A percentile compares a stretch with the other conserved stretches of the same genome.
phyloP scores from a whole-genome alignment of 2,113 vertebrate species.

The rat (Rattus norvegicus) region GRCr8 NC_086021.1:150553001-150553500 shows the following conservation, averaged over 20 bases:
- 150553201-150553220: background rate
- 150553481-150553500: background rate
- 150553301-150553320: background rate
- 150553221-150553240: background rate
- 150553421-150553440: background rate
- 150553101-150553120: background rate
- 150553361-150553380: background rate
- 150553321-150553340: background rate
- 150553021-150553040: background rate
- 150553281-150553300: background rate
- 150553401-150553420: background rate
- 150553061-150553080: background rate
- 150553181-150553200: background rate
- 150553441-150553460: background rate
- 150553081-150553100: background rate
- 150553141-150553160: background rate
- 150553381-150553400: background rate
- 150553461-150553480: background rate
- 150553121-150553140: background rate
- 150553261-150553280: background rate
- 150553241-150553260: background rate
- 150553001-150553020: constrained; percentile 44
- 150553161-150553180: background rate
- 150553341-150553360: background rate
- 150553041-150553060: background rate